Evolutionary conservation across 1,140 invertebrate genomes (phyloP).

Genomic region (Aethina tumida): DNA sequence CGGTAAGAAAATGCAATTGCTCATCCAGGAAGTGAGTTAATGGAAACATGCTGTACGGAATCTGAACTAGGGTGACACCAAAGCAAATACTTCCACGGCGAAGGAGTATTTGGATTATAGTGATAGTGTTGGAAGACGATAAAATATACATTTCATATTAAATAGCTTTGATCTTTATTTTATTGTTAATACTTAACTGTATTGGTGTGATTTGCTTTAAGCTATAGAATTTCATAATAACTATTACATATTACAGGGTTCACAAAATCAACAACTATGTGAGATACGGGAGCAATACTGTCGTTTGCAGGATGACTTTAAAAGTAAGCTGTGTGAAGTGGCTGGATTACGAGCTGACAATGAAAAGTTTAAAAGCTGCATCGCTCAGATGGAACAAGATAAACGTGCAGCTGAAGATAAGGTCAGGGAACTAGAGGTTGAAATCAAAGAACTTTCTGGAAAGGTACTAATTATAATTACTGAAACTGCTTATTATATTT

Average conservation of each 20-base stretch:
- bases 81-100: too few species aligned
- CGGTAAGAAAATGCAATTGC: constrained; percentile 18
- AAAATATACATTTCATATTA: too few species aligned
- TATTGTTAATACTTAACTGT: too few species aligned
- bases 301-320: constrained; percentile 46
- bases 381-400: constrained; percentile 41
- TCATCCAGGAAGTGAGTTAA: neutral
- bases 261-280: constrained; percentile 35
- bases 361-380: constrained; percentile 41
- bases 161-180: too few species aligned
- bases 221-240: too few species aligned
- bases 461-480: constrained; percentile 7
- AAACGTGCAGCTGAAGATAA: constrained; percentile 42
- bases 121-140: too few species aligned
- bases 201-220: too few species aligned
- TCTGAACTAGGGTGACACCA: too few species aligned
- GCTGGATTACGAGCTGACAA: constrained; percentile 40
- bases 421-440: constrained; percentile 41
- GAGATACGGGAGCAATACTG: constrained; percentile 45
- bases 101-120: too few species aligned
- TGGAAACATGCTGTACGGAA: too few species aligned
- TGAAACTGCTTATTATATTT: constrained; percentile 1
- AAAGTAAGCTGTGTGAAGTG: constrained; percentile 45
- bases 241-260: constrained; percentile 8
- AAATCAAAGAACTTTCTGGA: constrained; percentile 37